Conservation (phyloP, 2,888 invertebrate genomes). For the Tanypteryx hageni region DNA sequence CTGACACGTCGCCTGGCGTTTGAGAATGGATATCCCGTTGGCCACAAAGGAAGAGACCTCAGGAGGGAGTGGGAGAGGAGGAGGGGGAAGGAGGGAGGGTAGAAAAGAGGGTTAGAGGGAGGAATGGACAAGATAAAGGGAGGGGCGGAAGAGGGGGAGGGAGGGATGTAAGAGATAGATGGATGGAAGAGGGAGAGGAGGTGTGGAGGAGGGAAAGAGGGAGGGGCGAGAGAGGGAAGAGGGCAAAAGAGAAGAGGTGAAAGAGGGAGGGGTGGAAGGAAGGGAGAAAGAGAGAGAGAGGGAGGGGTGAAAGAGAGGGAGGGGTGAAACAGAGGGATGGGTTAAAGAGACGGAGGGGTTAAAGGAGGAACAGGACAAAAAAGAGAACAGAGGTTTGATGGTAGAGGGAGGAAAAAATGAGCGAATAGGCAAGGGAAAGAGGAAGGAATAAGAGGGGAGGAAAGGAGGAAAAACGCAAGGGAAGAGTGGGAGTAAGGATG, state of each 20-base stretch:
- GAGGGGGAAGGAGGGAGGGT: neutral
- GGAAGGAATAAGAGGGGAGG: too few relatives aligned
- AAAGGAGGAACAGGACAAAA: neutral
- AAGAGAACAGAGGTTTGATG: neutral
- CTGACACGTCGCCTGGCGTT: slow-evolving; percentile 38
- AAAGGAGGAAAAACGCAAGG: neutral
- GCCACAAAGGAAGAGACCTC: neutral
- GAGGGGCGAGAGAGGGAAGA: neutral
- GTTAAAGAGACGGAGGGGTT: too few relatives aligned
- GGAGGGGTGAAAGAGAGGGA: neutral
- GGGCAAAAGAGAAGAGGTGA: neutral
- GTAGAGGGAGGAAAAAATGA: too few relatives aligned
- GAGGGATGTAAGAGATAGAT: too few relatives aligned
- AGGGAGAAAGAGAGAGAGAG: neutral
- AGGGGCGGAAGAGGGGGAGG: too few relatives aligned
- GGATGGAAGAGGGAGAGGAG: neutral
- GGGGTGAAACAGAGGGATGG: too few relatives aligned
- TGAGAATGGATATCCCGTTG: slow-evolving; percentile 37
- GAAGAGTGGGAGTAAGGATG: neutral
- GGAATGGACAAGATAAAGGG: neutral
- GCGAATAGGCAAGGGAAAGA: neutral
- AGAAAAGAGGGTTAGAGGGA: neutral
- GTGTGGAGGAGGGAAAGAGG: neutral
- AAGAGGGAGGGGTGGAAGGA: neutral
- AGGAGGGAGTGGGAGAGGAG: neutral